Percentiles rank a stretch among this genome's conserved stretches.
Evolutionary conservation across 2,113 vertebrate species (phyloP).

Genomic region (Haplochromis vanheusdeni): DNA sequence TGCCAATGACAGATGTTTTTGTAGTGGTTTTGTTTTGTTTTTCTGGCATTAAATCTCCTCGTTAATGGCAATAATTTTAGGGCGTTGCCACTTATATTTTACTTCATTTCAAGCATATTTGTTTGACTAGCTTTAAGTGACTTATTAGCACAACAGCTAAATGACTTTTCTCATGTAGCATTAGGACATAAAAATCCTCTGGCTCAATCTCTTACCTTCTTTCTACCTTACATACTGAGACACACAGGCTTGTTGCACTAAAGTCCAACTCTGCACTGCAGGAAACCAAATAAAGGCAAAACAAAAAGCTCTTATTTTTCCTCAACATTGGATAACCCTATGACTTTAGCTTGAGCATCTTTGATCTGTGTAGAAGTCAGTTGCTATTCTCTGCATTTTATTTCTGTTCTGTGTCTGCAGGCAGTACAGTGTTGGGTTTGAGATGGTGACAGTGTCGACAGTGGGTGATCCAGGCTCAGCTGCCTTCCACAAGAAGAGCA

Average conservation of each 20-base stretch:
- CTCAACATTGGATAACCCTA: not conserved
- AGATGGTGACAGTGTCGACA: constrained; percentile 80
- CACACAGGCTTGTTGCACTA: not conserved
- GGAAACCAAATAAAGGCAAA: not conserved
- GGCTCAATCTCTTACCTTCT: fast-evolving
- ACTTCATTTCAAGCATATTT: not conserved
- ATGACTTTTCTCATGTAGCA: not conserved
- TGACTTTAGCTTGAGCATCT: not conserved
- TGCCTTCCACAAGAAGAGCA: constrained; percentile 81
- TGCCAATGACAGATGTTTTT: not conserved
- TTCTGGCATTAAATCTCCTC: not conserved
- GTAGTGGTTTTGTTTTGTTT: not conserved
- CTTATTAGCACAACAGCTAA: not conserved
- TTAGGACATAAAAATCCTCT: not conserved
- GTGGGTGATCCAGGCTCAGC: constrained; percentile 77
- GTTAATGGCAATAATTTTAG: not conserved
- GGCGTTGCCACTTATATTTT: not conserved
- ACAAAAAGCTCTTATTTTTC: not conserved
- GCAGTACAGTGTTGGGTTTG: constrained; percentile 91
- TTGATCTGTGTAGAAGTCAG: not conserved
- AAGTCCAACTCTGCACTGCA: not conserved
- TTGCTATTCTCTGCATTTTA: not conserved
- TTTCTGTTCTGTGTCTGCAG: constrained; percentile 3
- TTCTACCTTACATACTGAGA: not conserved
- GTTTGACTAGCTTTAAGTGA: not conserved